Evolutionary conservation across 2,888 invertebrate species (phyloP), one percentile per base, ranked within the genome.

Genomic region (Lingula anatina): DNA sequence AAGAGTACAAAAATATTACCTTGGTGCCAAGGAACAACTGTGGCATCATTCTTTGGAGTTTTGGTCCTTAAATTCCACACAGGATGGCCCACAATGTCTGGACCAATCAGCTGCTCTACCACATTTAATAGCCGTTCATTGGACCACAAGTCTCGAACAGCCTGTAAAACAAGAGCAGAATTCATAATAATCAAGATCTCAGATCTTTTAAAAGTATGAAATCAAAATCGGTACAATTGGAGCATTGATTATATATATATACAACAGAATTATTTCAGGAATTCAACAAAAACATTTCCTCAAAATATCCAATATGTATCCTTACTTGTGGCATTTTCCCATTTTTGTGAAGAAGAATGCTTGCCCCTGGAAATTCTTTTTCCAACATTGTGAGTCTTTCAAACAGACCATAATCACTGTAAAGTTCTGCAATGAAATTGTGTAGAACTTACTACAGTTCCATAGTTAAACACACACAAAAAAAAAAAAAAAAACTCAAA

Each of bases 21-120:
- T 61, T 74, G 75, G 54, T 74, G 73, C 73, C 75, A 75, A 1
- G 73, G 75, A 1, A 74, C 73, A 5, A 65, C 68, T 12, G 67
- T 65, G 7, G 67, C 65, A 35, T 66, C 67, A 47, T 63, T 66
- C 23, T 66, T 58, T 1, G 75, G 75, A 18, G 67, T 68, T 50
- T 75, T 75, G 12, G 70, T 64, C 25, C 75, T 54, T 24, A 75
- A 59, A 52, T 73, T 74, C 74, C 74, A 75, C 12, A 70, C 70
- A 2, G 70, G 70, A 54, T 65, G 66, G 42, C 70, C 71, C 9
- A 60, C 54, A 28, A 72, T 67, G 47, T 71, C 67, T 5, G 64
- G 59, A 9, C 71, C 71, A 46, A 72, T 60, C 20, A 71, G 44
- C 54, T 75, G 73, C 53, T 74, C 71, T 3, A 68, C 65, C 9